phyloP scores from a whole-genome alignment of 2,888 invertebrate genomes.

The Quadroppia sp. region DNA sequence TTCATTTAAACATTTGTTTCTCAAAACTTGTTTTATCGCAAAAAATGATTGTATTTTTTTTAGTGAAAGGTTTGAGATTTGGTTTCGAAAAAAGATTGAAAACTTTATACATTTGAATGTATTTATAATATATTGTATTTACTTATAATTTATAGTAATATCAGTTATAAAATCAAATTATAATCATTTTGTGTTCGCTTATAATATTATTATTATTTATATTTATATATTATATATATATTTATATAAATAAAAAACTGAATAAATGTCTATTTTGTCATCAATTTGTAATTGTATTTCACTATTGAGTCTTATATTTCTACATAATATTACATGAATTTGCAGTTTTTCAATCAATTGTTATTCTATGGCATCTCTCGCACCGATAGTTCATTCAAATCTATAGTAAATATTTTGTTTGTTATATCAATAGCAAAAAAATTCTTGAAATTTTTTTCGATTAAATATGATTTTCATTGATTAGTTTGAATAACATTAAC shows the following conservation, averaged over 20 bases:
- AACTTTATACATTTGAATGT: background rate
- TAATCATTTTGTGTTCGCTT: background rate
- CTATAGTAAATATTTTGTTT: too few species aligned
- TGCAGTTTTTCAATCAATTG: conserved; percentile 23
- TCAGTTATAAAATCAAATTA: background rate
- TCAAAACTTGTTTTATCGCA: background rate
- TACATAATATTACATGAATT: conserved; percentile 27
- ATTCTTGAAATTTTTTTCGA: background rate
- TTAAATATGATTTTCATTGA: background rate
- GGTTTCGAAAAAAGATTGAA: too few species aligned
- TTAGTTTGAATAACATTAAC: background rate
- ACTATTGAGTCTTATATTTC: conserved; percentile 26
- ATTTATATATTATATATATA: background rate
- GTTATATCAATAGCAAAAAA: background rate
- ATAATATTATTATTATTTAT: background rate
- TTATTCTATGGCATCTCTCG: background rate
- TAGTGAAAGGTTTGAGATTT: background rate
- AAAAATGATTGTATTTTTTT: conserved; percentile 24
- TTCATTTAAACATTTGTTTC: background rate
- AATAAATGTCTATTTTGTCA: background rate
- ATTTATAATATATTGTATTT: background rate
- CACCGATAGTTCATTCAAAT: background rate
- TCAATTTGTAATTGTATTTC: background rate
- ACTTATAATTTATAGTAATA: background rate
- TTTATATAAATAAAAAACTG: background rate